Conservation (phyloP, 1,140 invertebrate species). For the Ceratoteleas bidentatus region DNA sequence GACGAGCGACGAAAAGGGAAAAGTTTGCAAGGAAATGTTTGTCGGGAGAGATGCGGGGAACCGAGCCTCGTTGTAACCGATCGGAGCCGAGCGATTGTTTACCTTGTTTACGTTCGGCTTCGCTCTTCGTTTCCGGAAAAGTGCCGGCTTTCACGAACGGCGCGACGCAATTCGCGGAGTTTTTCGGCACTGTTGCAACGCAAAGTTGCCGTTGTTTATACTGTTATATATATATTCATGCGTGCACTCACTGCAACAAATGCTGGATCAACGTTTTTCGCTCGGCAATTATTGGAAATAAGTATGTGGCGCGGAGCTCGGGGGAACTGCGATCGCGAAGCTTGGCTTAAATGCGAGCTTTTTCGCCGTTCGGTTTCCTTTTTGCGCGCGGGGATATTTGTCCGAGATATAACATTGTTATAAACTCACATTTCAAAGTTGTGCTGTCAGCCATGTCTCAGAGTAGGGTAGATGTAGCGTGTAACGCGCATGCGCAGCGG, state of each 20-base stretch:
- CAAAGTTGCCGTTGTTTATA: conserved; percentile 67
- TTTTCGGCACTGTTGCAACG: conserved; percentile 13
- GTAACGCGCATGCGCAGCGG: too few relatives aligned
- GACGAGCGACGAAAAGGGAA: too few relatives aligned
- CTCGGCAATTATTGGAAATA: conserved; percentile 47
- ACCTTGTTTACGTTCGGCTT: too few relatives aligned
- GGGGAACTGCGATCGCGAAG: conserved; percentile 3
- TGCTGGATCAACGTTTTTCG: conserved; percentile 69
- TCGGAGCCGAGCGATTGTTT: too few relatives aligned
- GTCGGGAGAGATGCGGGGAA: too few relatives aligned
- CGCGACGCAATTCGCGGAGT: too few relatives aligned
- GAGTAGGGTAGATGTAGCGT: conserved; percentile 73
- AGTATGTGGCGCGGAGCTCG: conserved; percentile 12
- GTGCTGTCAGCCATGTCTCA: conserved; percentile 77
- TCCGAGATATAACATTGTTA: conserved; percentile 70
- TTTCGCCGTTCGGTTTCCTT: conserved; percentile 58
- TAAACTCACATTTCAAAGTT: conserved; percentile 80
- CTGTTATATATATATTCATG: conserved; percentile 37
- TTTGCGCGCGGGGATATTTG: conserved; percentile 22
- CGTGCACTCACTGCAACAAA: conserved; percentile 69
- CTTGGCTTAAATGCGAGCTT: conserved; percentile 28
- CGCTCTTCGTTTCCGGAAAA: too few relatives aligned
- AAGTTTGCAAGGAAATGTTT: too few relatives aligned
- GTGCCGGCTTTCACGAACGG: too few relatives aligned
- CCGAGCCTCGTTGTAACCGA: too few relatives aligned